Percentiles rank a stretch among this genome's conserved stretches.
These are phyloP conservation scores for Lineus longissimus DNA, from an alignment of 1,140 invertebrate genomes.

Conservation along the genomic window DNA sequence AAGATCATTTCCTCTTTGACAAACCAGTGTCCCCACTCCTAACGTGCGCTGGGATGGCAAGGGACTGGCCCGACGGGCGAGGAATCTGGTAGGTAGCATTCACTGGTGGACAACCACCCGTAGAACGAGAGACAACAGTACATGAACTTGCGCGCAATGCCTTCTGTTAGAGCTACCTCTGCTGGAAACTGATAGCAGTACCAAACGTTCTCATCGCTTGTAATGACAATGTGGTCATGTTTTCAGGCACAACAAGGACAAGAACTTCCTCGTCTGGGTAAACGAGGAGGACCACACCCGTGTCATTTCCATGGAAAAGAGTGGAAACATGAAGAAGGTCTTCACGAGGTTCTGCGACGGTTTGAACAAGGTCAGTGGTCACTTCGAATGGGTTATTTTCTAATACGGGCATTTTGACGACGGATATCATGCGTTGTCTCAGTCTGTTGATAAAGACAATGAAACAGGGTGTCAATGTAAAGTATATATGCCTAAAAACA, in stretches of 20 bases:
- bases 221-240: no score
- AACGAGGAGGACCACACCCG: slow-evolving; percentile 96
- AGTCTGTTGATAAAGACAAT: no score
- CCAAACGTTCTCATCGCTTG: slow-evolving; percentile 55
- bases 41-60: slow-evolving; percentile 4
- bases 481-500: no score
- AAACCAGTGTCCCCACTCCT: slow-evolving; percentile 8
- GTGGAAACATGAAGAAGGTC: slow-evolving; percentile 78
- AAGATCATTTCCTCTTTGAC: slow-evolving; percentile 44
- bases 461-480: no score
- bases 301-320: slow-evolving; percentile 91
- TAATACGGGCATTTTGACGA: background rate
- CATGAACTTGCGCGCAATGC: no score
- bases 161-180: no score
- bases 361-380: background rate
- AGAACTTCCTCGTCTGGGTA: slow-evolving; percentile 94
- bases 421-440: background rate
- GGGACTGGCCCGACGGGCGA: background rate
- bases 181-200: background rate
- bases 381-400: background rate
- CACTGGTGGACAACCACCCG: no score
- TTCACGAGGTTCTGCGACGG: slow-evolving; percentile 69
- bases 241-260: slow-evolving; percentile 82
- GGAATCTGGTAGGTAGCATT: no score
- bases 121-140: no score